Conservation (phyloP, 2,113 vertebrate genomes). For the Lipotes vexillifer region DNA sequence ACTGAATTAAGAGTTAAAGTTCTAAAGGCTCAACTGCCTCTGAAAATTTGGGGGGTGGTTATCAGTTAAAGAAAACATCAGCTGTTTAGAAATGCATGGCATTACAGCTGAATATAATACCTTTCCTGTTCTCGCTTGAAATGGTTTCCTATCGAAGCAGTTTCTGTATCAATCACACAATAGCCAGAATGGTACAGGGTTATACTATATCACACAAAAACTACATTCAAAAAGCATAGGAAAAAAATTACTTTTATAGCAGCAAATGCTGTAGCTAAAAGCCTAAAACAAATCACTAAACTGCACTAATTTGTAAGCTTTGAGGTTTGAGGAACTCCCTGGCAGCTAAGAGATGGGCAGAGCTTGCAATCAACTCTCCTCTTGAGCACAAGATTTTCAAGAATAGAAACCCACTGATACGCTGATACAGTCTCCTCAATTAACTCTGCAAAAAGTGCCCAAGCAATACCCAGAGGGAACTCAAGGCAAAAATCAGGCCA, state of each 20-base stretch:
- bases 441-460: slow-evolving; percentile 40
- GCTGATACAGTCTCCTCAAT: slow-evolving; percentile 43
- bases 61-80: slow-evolving; percentile 62
- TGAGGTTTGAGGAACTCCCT: slow-evolving; percentile 38
- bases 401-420: background rate
- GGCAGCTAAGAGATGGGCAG: slow-evolving; percentile 31
- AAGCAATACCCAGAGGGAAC: background rate
- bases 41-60: slow-evolving; percentile 36
- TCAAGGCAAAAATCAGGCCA: slow-evolving; percentile 40
- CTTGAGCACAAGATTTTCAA: slow-evolving; percentile 45
- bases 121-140: slow-evolving; percentile 75
- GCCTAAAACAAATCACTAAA: slow-evolving; percentile 58
- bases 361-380: slow-evolving; percentile 7
- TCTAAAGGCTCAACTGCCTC: slow-evolving; percentile 49
- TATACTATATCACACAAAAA: slow-evolving; percentile 64
- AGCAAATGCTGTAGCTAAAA: slow-evolving; percentile 23
- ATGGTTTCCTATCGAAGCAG: slow-evolving; percentile 64
- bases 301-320: slow-evolving; percentile 44
- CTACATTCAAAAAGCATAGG: slow-evolving; percentile 68
- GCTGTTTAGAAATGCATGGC: slow-evolving; percentile 74
- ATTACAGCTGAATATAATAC: slow-evolving; percentile 69
- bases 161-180: slow-evolving; percentile 65
- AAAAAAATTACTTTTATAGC: slow-evolving; percentile 28
- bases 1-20: slow-evolving; percentile 70
- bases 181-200: slow-evolving; percentile 72